Evolutionary conservation across 2,888 invertebrate species (phyloP).

Genomic region (Xestia ashworthii): DNA sequence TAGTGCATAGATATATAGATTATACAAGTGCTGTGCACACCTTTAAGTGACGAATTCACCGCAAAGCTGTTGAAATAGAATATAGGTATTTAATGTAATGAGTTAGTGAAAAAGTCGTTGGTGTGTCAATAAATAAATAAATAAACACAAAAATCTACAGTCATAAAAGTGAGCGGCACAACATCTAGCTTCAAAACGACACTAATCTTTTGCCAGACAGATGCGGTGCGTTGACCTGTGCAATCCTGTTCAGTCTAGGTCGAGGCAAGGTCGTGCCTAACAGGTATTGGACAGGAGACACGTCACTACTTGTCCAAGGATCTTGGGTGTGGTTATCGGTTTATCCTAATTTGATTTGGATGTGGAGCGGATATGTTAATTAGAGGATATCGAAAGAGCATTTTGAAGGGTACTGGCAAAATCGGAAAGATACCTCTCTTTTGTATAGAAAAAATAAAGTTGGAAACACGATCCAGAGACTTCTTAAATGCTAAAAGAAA

Average conservation of each 20-base stretch:
- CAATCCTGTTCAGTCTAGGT: conserved; percentile 75
- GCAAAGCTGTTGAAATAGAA: too few relatives aligned
- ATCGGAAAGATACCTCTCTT: not conserved
- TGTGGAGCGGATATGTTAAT: conserved; percentile 28
- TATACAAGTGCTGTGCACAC: too few relatives aligned
- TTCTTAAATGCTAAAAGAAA: not conserved
- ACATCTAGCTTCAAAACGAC: conserved; percentile 51
- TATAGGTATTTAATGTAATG: too few relatives aligned
- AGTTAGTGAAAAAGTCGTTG: too few relatives aligned
- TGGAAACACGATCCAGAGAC: not conserved
- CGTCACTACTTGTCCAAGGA: conserved; percentile 67
- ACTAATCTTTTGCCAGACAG: conserved; percentile 57
- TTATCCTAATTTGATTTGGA: conserved; percentile 42
- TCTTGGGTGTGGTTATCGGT: conserved; percentile 26
- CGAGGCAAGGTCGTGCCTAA: conserved; percentile 76
- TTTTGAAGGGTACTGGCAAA: not conserved
- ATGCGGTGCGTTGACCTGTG: conserved; percentile 73
- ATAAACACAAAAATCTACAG: not conserved
- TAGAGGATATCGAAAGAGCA: conserved; percentile 3
- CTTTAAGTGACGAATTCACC: too few relatives aligned
- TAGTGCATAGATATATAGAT: too few relatives aligned
- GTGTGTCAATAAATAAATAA: too few relatives aligned
- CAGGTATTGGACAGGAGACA: conserved; percentile 61
- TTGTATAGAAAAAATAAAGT: not conserved
- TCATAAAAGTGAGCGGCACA: conserved; percentile 34